Base-by-base conservation (phyloP, 2,113 vertebrate species). In the Ranitomeya variabilis region DNA sequence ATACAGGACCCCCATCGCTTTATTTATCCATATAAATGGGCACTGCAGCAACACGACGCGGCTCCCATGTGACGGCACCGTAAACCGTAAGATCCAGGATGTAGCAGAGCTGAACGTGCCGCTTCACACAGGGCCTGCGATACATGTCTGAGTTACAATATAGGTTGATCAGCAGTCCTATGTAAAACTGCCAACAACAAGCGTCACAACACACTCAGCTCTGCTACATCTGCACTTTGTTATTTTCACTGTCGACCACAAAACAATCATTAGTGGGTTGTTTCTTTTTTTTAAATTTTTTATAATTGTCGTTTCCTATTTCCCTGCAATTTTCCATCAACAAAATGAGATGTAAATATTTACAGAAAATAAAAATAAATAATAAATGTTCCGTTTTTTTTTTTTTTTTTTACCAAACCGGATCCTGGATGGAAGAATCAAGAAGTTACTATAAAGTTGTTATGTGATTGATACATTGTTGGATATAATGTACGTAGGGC, bases 11-110 rank as follows among this genome's bases (percentile, higher is more conserved):
- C 6, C 69, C 13, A 73, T 37, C 12, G 26, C 69, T 73, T 73
- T 73, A 73, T 73, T 37, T 37, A 37, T 73, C 69, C n/a, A 66
- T 66, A 74, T 74, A 45, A 8, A 74, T 73, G 71, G 71, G 31
- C 71, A 74, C 14, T 71, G 14, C 67, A 23, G 15, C 31, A 15
- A 14, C 23, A 31, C 10, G 12, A 69, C 10, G 3, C n/a, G n/a
- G 66, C n/a, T 4, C 23, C 31, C 67, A 6, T 71, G 69, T 15
- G 7, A 31, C 15, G 14, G 69, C 11, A 7, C 19, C 21, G 62
- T 64, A 64, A 64, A 6, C 62, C 8, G 62, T 21, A 21, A 64
- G 69, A 45, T 45, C 37, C 12, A 71, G 14, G 23, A 71, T 71
- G 69, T 37, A 71, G 23, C 26, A 76, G 73, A 52, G 73, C 73